Conservation (phyloP, 1,140 invertebrate species). For the Ceratina japonica region DNA sequence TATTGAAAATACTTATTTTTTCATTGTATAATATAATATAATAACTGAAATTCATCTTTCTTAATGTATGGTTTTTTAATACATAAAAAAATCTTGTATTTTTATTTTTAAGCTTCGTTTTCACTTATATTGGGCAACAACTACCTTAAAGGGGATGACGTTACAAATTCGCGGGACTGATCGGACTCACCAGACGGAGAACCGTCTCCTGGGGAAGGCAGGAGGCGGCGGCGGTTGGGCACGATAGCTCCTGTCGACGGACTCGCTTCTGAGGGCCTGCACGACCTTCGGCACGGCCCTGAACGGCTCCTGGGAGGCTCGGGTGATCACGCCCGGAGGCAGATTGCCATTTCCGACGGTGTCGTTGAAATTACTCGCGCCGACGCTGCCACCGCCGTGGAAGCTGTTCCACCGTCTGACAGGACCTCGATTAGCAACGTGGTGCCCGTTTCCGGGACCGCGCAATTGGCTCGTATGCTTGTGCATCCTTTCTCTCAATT, state of each 20-base stretch:
- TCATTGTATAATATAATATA: too few species aligned
- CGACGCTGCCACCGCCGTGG: conserved; percentile 71
- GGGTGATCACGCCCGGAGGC: conserved; percentile 52
- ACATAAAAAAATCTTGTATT: too few species aligned
- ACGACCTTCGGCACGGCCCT: conserved; percentile 75
- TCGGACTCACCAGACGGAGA: conserved; percentile 80
- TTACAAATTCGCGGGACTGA: background rate
- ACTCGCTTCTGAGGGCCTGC: conserved; percentile 76
- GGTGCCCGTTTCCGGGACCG: conserved; percentile 55
- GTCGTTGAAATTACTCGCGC: conserved; percentile 62
- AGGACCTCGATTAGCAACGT: conserved; percentile 69
- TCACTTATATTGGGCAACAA: too few species aligned
- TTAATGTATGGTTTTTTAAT: too few species aligned
- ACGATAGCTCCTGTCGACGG: conserved; percentile 74
- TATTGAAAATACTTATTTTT: too few species aligned
- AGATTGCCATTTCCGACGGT: conserved; percentile 59
- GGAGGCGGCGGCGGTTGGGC: conserved; percentile 73
- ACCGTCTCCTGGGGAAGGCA: conserved; percentile 78
- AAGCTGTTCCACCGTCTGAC: conserved; percentile 82
- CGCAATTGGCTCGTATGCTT: conserved; percentile 75
- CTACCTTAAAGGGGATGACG: too few species aligned
- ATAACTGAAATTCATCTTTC: too few species aligned
- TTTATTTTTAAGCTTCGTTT: too few species aligned
- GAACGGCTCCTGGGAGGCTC: conserved; percentile 69
- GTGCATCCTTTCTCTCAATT: conserved; percentile 68